These are phyloP conservation scores for Gila orcuttii DNA, from an alignment of 2,113 vertebrate species.

Conservation along the genomic window DNA sequence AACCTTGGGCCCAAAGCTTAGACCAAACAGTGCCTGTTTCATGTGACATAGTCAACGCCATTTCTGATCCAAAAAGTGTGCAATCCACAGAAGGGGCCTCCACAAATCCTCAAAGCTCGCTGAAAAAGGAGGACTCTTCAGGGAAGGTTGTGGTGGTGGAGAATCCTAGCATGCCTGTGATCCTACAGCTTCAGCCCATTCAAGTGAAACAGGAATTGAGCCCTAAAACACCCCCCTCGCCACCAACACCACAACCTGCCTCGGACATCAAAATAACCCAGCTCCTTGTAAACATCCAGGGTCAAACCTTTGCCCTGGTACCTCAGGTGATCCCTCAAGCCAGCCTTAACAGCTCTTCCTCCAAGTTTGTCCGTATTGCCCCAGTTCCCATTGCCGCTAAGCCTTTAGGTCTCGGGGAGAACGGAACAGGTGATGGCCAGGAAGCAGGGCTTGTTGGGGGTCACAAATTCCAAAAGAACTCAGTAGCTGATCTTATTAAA, in stretches of 20 bases:
- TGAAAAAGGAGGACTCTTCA: conserved; percentile 74
- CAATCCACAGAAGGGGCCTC: conserved; percentile 59
- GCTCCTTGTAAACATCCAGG: conserved; percentile 96
- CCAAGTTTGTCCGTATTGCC: conserved; percentile 95
- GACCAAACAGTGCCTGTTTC: conserved; percentile 80
- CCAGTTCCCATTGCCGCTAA: conserved; percentile 96
- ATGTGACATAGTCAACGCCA: conserved; percentile 41
- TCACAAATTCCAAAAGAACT: conserved; percentile 93
- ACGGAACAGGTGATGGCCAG: conserved; percentile 69
- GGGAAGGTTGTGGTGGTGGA: conserved; percentile 70
- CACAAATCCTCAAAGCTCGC: conserved; percentile 41
- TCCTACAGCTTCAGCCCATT: conserved; percentile 91
- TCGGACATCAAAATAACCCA: conserved; percentile 94
- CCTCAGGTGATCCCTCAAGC: conserved; percentile 89
- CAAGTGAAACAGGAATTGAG: conserved; percentile 87
- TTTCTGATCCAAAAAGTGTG: conserved; percentile 70
- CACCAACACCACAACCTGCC: conserved; percentile 52
- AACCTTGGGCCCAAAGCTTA: conserved; percentile 65
- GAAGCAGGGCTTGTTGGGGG: conserved; percentile 79
- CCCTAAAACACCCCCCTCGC: conserved; percentile 54
- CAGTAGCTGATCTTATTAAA: conserved; percentile 95
- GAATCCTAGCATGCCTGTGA: conserved; percentile 79
- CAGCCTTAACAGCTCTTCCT: conserved; percentile 77
- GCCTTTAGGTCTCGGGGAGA: conserved; percentile 82
- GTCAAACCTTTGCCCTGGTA: conserved; percentile 95